A percentile compares a stretch with the other conserved stretches of the same genome.
Conservation (phyloP, 2,888 invertebrate genomes). For the Harpagoxenus sublaevis region DNA sequence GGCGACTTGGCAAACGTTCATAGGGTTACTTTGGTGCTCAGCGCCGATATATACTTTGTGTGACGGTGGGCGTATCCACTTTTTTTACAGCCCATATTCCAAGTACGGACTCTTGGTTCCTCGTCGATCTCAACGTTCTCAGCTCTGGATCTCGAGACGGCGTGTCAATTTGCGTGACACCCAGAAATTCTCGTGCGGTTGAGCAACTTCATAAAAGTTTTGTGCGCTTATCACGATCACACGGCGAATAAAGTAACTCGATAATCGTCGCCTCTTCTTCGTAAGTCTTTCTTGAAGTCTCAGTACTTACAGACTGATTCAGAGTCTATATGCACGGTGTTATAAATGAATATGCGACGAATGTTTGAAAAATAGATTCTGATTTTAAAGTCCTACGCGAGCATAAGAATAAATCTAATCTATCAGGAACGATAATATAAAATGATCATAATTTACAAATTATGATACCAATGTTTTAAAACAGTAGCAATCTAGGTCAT, state of each 20-base stretch:
- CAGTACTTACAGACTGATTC: slow-evolving; percentile 14
- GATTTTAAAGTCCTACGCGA: background rate
- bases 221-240: slow-evolving; percentile 68
- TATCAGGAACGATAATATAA: background rate
- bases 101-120: background rate
- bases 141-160: slow-evolving; percentile 46
- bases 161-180: slow-evolving; percentile 60
- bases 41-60: slow-evolving; percentile 48
- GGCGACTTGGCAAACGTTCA: slow-evolving; percentile 71
- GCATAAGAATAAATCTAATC: background rate
- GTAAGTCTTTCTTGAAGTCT: slow-evolving; percentile 32
- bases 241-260: slow-evolving; percentile 62
- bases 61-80: slow-evolving; percentile 44
- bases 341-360: background rate
- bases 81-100: slow-evolving; percentile 46
- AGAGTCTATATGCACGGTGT: background rate
- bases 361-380: background rate
- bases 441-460: background rate
- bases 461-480: background rate
- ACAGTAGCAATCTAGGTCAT: background rate
- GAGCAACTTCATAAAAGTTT: slow-evolving; percentile 71
- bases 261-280: slow-evolving; percentile 62
- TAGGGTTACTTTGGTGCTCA: slow-evolving; percentile 66
- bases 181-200: slow-evolving; percentile 64
- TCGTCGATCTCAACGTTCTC: background rate